These are phyloP conservation scores for Agraylea sexmaculata DNA, from an alignment of 1,140 invertebrate genomes.

Conservation along the genomic window DNA sequence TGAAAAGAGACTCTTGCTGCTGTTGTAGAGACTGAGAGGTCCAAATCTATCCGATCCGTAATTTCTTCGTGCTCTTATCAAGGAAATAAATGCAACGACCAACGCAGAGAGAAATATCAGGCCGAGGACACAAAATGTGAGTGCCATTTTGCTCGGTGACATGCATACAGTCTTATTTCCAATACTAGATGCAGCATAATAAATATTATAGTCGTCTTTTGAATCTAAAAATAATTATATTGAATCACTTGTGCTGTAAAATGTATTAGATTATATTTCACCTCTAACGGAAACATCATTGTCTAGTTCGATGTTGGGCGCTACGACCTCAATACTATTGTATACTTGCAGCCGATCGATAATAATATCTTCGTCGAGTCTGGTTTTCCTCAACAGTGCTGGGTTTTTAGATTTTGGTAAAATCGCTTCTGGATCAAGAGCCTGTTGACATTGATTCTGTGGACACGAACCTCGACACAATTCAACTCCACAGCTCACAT, in stretches of 20 bases:
- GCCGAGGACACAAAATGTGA: constrained; percentile 54
- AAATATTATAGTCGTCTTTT: background rate
- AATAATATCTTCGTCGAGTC: constrained; percentile 39
- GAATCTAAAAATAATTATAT: background rate
- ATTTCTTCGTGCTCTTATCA: constrained; percentile 44
- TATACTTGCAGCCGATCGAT: constrained; percentile 60
- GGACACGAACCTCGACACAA: constrained; percentile 55
- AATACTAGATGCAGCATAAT: constrained; percentile 25
- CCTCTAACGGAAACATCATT: constrained; percentile 40
- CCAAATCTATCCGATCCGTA: constrained; percentile 31
- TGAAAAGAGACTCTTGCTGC: constrained; percentile 39
- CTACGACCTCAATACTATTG: constrained; percentile 65
- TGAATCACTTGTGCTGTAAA: background rate
- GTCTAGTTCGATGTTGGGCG: constrained; percentile 59
- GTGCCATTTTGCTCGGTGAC: constrained; percentile 56
- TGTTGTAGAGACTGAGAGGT: constrained; percentile 39
- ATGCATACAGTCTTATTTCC: constrained; percentile 55
- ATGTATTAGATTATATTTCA: constrained; percentile 16
- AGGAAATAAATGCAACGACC: constrained; percentile 49
- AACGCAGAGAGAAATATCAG: constrained; percentile 54
- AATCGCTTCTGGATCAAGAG: no score
- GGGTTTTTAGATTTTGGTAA: constrained; percentile 35
- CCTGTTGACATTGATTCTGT: constrained; percentile 39
- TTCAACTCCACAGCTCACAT: constrained; percentile 53
- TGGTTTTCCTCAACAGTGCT: constrained; percentile 32